Conservation (phyloP, 2,113 vertebrate genomes). For the Siphamia tubifer region DNA sequence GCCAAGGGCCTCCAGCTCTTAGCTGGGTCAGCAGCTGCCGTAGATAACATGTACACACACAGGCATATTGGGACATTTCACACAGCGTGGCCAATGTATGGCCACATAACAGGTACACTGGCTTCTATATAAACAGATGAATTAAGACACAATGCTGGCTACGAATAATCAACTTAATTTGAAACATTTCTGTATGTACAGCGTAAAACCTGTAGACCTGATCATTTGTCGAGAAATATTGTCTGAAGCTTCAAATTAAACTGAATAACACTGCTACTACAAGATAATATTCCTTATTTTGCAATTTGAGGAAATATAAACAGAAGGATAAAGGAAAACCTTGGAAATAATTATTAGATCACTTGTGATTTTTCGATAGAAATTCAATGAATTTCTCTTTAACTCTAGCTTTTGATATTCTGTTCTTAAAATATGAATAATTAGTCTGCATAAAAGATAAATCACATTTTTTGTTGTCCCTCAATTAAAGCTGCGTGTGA, state of each 20-base stretch:
- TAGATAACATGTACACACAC: constrained; percentile 96
- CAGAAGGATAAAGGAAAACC: constrained; percentile 31
- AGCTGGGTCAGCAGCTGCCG: constrained; percentile 95
- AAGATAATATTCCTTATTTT: constrained; percentile 12
- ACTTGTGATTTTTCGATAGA: too few species aligned
- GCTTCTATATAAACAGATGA: constrained; percentile 35
- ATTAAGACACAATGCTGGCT: neutral
- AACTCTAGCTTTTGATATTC: too few species aligned
- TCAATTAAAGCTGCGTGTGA: too few species aligned
- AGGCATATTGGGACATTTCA: constrained; percentile 93
- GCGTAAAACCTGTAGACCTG: neutral
- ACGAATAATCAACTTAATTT: neutral
- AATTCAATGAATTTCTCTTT: too few species aligned
- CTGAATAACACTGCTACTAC: neutral
- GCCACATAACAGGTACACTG: constrained; percentile 65
- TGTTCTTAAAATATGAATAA: too few species aligned
- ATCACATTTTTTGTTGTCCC: too few species aligned
- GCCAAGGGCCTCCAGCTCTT: constrained; percentile 94
- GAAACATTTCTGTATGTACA: neutral
- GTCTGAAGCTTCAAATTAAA: neutral
- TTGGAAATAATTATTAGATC: too few species aligned
- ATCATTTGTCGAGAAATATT: neutral
- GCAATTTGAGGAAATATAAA: neutral
- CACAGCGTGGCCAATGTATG: constrained; percentile 80
- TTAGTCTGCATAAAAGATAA: too few species aligned